Evolutionary conservation across 2,113 vertebrate species (phyloP).

Genomic region (Python bivittatus): DNA sequence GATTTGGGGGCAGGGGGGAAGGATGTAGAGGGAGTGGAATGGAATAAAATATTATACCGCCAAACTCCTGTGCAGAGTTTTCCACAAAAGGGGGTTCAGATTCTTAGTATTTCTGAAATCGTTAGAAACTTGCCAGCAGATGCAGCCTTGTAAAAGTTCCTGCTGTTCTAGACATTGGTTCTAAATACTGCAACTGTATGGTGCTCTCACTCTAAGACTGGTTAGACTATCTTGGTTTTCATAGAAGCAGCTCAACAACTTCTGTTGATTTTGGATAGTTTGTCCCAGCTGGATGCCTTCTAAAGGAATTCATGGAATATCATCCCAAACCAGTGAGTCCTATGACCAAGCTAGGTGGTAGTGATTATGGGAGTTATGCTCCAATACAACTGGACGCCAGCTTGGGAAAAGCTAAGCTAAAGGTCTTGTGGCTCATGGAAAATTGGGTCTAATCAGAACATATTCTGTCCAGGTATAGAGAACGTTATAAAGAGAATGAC

Average conservation of each 20-base stretch:
- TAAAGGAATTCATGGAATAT: not conserved
- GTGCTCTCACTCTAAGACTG: not conserved
- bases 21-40: not conserved
- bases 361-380: not conserved
- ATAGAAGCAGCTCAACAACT: not conserved
- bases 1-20: not conserved
- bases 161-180: not conserved
- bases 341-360: not conserved
- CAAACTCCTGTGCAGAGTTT: not conserved
- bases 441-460: not conserved
- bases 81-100: not conserved
- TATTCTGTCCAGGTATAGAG: conserved; percentile 77
- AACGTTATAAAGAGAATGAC: conserved; percentile 92
- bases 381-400: not conserved
- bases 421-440: not conserved
- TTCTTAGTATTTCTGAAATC: not conserved
- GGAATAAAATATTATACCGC: not conserved
- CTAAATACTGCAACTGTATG: not conserved
- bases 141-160: not conserved
- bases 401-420: not conserved
- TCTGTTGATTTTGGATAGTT: not conserved
- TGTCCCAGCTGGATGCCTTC: not conserved
- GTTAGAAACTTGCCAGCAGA: not conserved
- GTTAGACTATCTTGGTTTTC: rapidly evolving
- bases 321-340: not conserved